phyloP scores from a whole-genome alignment of 2,888 invertebrate species.

The Sarcophaga rosellei region DNA sequence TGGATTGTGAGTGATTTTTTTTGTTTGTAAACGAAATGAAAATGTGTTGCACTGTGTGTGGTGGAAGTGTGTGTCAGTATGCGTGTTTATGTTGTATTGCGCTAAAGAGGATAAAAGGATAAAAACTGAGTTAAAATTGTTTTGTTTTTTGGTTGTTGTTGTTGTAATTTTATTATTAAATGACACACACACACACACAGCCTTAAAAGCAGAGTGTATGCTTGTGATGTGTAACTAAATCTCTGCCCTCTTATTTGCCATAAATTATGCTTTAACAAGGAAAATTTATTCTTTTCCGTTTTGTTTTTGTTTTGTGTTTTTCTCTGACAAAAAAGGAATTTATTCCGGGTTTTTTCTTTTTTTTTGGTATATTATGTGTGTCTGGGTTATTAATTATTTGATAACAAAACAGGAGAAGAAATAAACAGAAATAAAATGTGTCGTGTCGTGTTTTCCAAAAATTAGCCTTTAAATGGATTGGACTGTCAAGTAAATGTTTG shows the following conservation, averaged over 20 bases:
- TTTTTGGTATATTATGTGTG: too few species aligned
- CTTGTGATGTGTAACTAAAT: background rate
- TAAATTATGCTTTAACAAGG: background rate
- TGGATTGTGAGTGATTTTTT: background rate
- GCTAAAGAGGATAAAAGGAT: background rate
- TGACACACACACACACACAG: background rate
- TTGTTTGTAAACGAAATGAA: background rate
- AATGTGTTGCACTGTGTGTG: background rate
- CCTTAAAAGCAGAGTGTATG: background rate
- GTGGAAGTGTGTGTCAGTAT: too few species aligned
- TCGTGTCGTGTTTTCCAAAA: background rate
- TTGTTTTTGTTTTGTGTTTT: background rate
- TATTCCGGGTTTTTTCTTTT: too few species aligned
- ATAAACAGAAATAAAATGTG: background rate
- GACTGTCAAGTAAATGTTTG: background rate
- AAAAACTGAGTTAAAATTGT: constrained; percentile 4
- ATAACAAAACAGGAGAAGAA: background rate
- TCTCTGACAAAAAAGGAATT: too few species aligned
- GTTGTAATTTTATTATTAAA: background rate
- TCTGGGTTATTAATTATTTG: background rate
- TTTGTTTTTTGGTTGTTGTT: background rate
- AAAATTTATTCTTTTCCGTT: background rate
- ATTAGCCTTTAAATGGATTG: background rate
- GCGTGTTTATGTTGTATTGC: background rate
- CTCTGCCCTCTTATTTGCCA: background rate